Percentiles rank a stretch among this genome's conserved stretches.
Evolutionary conservation across 2,113 vertebrate species (phyloP).

Genomic region (Pitta sordida): DNA sequence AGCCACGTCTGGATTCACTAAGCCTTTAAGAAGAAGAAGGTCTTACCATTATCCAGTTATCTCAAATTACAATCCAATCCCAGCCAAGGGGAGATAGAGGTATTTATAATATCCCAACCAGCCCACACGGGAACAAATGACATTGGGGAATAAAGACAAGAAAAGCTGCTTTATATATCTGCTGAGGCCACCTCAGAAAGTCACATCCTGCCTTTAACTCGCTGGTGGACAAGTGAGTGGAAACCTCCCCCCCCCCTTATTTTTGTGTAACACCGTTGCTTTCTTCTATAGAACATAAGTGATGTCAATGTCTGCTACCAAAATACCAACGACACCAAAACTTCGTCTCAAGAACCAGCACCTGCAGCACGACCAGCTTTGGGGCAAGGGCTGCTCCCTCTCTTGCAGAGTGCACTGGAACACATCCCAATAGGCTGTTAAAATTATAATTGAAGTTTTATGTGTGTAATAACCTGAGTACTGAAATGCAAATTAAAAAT

Average conservation of each 20-base stretch:
- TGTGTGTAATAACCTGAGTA: not conserved
- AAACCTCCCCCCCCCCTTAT: not conserved
- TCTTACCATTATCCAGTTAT: not conserved
- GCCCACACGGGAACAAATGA: not conserved
- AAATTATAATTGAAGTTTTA: slow-evolving; percentile 45
- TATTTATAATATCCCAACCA: not conserved
- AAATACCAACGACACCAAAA: not conserved
- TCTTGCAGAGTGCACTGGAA: not conserved
- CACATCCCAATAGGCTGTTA: not conserved
- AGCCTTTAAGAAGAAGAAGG: not conserved
- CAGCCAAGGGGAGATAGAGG: not conserved
- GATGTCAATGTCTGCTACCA: not conserved
- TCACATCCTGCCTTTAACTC: not conserved
- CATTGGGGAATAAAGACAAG: not conserved
- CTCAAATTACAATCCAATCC: not conserved
- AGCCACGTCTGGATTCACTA: accelerated
- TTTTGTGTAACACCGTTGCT: not conserved
- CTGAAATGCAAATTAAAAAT: slow-evolving; percentile 20
- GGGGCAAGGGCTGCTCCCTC: not conserved
- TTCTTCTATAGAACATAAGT: not conserved
- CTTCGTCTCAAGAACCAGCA: not conserved
- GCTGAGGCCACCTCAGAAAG: not conserved
- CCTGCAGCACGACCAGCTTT: not conserved
- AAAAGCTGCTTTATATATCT: not conserved
- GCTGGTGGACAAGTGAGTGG: not conserved